Evolutionary conservation across 2,888 invertebrate species (phyloP).

Genomic region (Tyria jacobaeae): DNA sequence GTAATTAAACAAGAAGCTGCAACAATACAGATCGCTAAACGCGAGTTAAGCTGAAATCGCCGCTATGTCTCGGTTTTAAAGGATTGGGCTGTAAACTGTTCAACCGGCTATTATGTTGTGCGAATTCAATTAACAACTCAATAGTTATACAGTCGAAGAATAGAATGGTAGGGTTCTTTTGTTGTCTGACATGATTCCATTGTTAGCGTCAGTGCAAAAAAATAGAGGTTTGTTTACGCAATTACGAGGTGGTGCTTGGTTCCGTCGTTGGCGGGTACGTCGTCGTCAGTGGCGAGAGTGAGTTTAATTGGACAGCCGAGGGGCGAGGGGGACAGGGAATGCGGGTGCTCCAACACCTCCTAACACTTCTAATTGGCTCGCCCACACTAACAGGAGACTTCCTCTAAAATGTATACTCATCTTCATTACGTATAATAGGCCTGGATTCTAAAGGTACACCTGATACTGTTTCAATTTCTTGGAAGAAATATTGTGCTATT

Average conservation of each 20-base stretch:
- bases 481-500: conserved; percentile 41
- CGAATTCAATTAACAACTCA: conserved; percentile 85
- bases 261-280: conserved; percentile 55
- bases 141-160: conserved; percentile 73
- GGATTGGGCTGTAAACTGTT: conserved; percentile 30
- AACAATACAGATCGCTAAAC: conserved; percentile 65
- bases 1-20: conserved; percentile 85
- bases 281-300: conserved; percentile 57
- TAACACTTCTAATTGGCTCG: conserved; percentile 83
- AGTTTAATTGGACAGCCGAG: conserved; percentile 81
- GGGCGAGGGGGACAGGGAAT: conserved; percentile 52
- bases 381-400: conserved; percentile 75
- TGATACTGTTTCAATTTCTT: conserved; percentile 59
- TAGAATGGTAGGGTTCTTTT: conserved; percentile 78
- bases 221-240: conserved; percentile 80
- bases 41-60: conserved; percentile 58
- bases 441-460: conserved; percentile 58
- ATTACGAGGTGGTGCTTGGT: conserved; percentile 74
- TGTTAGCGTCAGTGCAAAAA: conserved; percentile 81
- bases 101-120: conserved; percentile 67
- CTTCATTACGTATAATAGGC: conserved; percentile 72
- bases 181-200: conserved; percentile 81
- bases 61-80: conserved; percentile 62
- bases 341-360: conserved; percentile 54
- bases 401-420: conserved; percentile 73